Conservation (phyloP, 2,113 vertebrate genomes). For the Proteles cristata region DNA sequence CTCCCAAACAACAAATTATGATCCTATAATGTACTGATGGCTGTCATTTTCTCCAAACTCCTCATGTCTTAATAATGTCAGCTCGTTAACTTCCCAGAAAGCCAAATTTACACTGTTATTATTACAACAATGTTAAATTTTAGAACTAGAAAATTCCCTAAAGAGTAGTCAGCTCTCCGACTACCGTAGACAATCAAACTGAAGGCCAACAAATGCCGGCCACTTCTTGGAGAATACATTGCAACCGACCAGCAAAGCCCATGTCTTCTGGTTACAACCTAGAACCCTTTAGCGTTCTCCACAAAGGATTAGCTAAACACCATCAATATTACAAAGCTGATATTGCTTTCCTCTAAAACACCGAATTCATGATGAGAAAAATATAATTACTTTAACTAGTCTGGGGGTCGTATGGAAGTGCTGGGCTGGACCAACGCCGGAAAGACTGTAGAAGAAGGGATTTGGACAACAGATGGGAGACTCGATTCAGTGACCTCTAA, state of each 20-base stretch:
- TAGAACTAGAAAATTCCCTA: not conserved
- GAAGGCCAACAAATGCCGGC: not conserved
- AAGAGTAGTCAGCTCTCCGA: not conserved
- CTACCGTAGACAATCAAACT: not conserved
- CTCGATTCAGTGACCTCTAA: not conserved
- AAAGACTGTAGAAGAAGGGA: slow-evolving; percentile 11
- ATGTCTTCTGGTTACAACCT: not conserved
- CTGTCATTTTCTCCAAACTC: not conserved
- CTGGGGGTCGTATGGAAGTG: not conserved
- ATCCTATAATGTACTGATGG: not conserved
- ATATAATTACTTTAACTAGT: not conserved
- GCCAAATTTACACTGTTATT: slow-evolving; percentile 15
- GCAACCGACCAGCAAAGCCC: not conserved
- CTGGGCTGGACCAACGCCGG: not conserved
- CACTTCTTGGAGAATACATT: not conserved
- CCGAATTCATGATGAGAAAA: not conserved
- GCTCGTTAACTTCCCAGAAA: slow-evolving; percentile 45
- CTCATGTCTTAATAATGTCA: slow-evolving; percentile 23
- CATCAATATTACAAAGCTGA: not conserved
- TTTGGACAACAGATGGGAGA: not conserved
- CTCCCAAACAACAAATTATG: not conserved
- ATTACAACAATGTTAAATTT: not conserved
- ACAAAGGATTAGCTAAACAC: not conserved
- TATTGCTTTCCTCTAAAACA: slow-evolving; percentile 1
- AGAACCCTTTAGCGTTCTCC: not conserved